Evolutionary conservation across 2,888 invertebrate species (phyloP), one percentile per base, ranked within the genome.

Genomic region (Agapostemon virescens): DNA sequence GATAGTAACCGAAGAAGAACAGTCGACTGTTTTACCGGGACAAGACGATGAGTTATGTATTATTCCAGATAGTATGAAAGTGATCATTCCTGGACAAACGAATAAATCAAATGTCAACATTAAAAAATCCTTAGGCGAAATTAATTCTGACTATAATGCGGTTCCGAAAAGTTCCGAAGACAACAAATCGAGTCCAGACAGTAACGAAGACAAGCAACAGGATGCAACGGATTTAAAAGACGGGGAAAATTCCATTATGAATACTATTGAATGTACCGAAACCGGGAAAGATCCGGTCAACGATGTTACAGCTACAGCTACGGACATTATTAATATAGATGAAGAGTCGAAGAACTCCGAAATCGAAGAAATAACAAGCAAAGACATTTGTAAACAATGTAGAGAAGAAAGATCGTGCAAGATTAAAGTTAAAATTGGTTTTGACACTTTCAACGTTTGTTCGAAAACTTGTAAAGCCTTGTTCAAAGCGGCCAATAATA

Each of bases 301-400:
- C 1, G 81, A 85, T 71, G 33, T 69, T 52, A 40, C 74, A 61
- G 74, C 68, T 23, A 5, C 78, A 49, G 52, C 80, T 7, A 63
- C 84, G 33, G 90, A 91, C 78, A 85, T 92, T 45, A 92, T 93
- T 93, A 94, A 94, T 49, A 93, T 94, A 84, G 94, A 94, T 77
- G 93, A 93, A 38, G 94, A 93, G 36, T 87, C 89, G 3, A 91
- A 90, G 80, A 90, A 85, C 82, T 87, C 89, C 0, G 91, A 92
- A 75, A 85, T 91, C 1, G 91, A 92, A 68, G 92, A 92, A 81
- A 90, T 91, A 23, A 40, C 84, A 11, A 82, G 79, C 55, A 87
- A 88, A 40, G 91, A 90, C 58, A 84, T 84, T 3, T 92, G 93
- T 72, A 92, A 92, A 73, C 92, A 92, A 61, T 92, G 93, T 61